Conservation (phyloP, 2,797 vertebrate genomes). For the Garrulus glandarius region DNA sequence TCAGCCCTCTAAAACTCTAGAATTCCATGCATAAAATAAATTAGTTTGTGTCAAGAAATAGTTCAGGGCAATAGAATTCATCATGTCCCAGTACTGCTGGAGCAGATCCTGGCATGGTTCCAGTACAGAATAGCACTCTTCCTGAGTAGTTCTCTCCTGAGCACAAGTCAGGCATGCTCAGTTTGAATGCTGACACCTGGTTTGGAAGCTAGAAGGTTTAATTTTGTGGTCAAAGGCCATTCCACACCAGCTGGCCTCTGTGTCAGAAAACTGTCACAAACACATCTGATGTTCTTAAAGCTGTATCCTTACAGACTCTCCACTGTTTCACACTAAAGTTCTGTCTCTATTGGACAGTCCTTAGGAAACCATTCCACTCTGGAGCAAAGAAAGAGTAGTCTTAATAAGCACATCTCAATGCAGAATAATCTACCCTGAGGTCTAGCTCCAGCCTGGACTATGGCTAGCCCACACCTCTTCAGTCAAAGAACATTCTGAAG, state of each 20-base stretch:
- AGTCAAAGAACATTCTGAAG: neutral
- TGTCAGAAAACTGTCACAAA: neutral
- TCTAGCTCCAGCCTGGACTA: neutral
- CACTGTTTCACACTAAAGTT: neutral
- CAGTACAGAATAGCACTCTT: neutral
- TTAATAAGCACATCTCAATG: neutral
- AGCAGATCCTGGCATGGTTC: neutral
- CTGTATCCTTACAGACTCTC: neutral
- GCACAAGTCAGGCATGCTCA: neutral
- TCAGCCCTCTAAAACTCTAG: neutral
- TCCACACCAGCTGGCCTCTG: neutral
- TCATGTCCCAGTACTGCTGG: neutral
- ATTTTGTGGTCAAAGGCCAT: neutral
- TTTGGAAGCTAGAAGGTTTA: neutral
- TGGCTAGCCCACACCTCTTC: neutral
- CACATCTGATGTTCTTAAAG: neutral
- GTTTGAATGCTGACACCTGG: conserved; percentile 9
- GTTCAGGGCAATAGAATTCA: neutral
- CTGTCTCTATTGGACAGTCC: neutral
- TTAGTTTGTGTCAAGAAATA: neutral
- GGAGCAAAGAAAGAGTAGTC: neutral
- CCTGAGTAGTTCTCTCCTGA: neutral
- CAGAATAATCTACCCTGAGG: neutral
- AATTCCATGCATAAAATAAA: neutral
- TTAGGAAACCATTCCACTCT: neutral